phyloP scores from a whole-genome alignment of 2,797 vertebrate genomes.

The Anisognathus igniventris region DNA sequence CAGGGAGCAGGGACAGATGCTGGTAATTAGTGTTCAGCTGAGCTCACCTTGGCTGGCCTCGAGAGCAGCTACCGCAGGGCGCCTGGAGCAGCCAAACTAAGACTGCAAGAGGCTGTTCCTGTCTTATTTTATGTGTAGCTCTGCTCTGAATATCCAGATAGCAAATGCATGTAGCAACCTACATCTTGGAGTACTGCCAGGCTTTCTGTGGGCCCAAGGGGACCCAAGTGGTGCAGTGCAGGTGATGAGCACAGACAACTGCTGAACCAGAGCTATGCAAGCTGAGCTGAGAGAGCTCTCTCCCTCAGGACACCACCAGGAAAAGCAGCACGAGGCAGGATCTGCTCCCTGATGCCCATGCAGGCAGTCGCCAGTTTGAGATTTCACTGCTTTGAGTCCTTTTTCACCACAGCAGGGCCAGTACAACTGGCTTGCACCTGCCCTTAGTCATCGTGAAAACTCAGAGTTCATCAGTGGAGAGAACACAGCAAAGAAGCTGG shows the following conservation, averaged over 20 bases:
- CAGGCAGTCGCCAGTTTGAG: neutral
- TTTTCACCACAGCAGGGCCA: neutral
- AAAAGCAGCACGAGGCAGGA: neutral
- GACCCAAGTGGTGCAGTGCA: neutral
- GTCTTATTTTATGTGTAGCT: neutral
- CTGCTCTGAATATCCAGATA: neutral
- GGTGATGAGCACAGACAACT: neutral
- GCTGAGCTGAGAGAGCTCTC: neutral
- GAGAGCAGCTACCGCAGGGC: neutral
- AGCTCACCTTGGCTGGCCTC: neutral
- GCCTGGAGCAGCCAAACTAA: neutral
- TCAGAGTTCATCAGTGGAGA: neutral
- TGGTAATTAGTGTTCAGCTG: neutral
- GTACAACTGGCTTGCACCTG: fast-evolving
- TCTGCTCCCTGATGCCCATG: neutral
- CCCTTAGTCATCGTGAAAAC: neutral
- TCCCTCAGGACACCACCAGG: neutral
- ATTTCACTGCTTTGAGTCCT: neutral
- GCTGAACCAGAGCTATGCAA: neutral
- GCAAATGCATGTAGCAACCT: neutral
- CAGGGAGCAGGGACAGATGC: neutral
- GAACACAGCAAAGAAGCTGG: neutral
- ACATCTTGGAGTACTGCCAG: neutral
- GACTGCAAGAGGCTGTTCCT: neutral
- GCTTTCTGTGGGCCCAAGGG: neutral